Conservation (phyloP, 2,888 invertebrate species). For the Netelia inedita region DNA sequence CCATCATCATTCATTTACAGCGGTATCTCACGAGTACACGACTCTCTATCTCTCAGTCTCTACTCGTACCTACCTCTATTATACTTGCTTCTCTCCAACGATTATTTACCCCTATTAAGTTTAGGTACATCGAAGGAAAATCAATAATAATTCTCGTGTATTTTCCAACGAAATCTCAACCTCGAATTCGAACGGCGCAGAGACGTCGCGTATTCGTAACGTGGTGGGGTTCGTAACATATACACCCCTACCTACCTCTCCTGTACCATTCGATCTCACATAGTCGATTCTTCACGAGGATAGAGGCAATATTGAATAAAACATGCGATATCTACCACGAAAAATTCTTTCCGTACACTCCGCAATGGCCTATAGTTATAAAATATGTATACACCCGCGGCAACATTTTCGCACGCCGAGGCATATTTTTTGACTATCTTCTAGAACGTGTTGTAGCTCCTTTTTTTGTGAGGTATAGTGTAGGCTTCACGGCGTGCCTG, state of each 20-base stretch:
- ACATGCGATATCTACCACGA: constrained; percentile 44
- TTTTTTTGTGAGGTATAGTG: neutral
- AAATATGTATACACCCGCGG: constrained; percentile 16
- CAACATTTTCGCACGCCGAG: constrained; percentile 35
- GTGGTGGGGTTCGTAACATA: too few species aligned
- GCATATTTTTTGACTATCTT: constrained; percentile 53
- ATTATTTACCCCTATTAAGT: neutral
- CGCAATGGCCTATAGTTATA: constrained; percentile 12
- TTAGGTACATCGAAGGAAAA: neutral
- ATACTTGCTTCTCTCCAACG: neutral
- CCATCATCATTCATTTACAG: constrained; percentile 40
- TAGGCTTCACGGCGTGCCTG: constrained; percentile 35
- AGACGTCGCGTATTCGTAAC: too few species aligned
- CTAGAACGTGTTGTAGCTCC: neutral
- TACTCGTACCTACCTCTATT: too few species aligned
- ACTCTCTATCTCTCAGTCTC: constrained; percentile 11
- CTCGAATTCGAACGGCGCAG: neutral
- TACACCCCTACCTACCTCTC: neutral
- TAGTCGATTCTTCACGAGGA: constrained; percentile 41
- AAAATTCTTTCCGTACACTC: constrained; percentile 14
- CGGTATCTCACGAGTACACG: constrained; percentile 59
- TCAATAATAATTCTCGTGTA: neutral
- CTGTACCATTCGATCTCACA: neutral
- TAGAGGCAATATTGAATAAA: constrained; percentile 57
- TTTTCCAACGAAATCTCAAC: neutral